phyloP scores from a whole-genome alignment of 2,113 vertebrate genomes.

The Channa argus region DNA sequence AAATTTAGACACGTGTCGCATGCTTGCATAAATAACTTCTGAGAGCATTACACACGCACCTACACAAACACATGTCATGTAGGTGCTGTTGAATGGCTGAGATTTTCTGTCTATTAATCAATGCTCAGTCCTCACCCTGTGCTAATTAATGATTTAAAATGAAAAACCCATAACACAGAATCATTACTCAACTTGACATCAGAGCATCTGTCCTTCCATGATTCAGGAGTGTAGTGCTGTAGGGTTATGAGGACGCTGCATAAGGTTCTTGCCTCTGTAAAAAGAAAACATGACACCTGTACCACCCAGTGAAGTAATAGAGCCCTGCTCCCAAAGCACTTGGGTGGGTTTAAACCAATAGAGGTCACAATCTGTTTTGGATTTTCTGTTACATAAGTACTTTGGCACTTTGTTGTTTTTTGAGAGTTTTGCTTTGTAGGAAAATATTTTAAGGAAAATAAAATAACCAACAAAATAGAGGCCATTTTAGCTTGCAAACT shows the following conservation, averaged over 20 bases:
- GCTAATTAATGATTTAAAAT: not conserved
- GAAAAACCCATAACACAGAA: no score
- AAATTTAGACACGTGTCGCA: not conserved
- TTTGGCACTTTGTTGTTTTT: constrained; percentile 62
- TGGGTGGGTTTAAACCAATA: constrained; percentile 61
- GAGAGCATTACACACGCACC: not conserved
- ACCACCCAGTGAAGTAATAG: constrained; percentile 33
- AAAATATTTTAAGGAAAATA: constrained; percentile 49
- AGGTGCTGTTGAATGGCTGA: not conserved
- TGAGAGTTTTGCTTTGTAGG: constrained; percentile 54
- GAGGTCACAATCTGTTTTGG: constrained; percentile 66
- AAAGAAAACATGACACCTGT: constrained; percentile 58
- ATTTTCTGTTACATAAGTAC: constrained; percentile 74
- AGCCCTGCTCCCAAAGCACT: constrained; percentile 36
- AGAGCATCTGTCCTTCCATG: constrained; percentile 6
- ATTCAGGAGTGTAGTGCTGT: constrained; percentile 20
- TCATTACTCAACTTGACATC: constrained; percentile 28
- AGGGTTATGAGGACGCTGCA: constrained; percentile 19
- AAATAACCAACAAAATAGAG: constrained; percentile 67
- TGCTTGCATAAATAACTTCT: not conserved
- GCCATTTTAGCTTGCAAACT: constrained; percentile 31
- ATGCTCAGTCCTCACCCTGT: not conserved
- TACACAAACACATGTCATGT: not conserved
- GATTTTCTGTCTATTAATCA: not conserved
- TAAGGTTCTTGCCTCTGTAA: constrained; percentile 31